phyloP scores from a whole-genome alignment of 2,797 vertebrate species.

The Brachyrhaphis roseni region DNA sequence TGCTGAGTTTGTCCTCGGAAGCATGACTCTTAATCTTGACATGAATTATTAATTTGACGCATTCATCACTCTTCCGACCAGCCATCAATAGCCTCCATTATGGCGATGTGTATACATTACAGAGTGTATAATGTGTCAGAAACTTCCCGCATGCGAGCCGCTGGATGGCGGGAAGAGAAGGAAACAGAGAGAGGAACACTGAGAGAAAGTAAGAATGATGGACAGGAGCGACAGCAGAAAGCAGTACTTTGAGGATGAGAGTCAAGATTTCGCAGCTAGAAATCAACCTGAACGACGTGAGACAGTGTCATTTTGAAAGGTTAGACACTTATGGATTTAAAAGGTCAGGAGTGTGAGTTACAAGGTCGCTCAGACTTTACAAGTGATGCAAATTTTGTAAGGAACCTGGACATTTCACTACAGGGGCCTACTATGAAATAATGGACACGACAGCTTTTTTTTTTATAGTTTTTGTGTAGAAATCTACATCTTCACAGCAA shows the following conservation, averaged over 20 bases:
- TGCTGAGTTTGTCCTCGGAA: constrained; percentile 58
- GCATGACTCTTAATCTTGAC: constrained; percentile 53
- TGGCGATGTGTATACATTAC: constrained; percentile 80
- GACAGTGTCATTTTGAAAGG: constrained; percentile 10
- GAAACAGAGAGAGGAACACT: constrained; percentile 36
- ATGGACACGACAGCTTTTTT: neutral
- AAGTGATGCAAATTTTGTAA: neutral
- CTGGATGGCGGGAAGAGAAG: constrained; percentile 70
- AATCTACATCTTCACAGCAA: neutral
- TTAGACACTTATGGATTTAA: constrained; percentile 8
- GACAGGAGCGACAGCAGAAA: constrained; percentile 58
- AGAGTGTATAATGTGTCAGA: constrained; percentile 80
- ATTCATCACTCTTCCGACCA: constrained; percentile 75
- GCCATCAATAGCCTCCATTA: constrained; percentile 79
- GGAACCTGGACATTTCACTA: neutral
- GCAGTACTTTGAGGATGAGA: constrained; percentile 40
- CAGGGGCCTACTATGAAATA: neutral
- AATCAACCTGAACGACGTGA: neutral
- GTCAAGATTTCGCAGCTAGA: constrained; percentile 21
- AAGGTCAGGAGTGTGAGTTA: constrained; percentile 9
- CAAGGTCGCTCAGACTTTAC: constrained; percentile 17
- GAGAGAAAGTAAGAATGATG: constrained; percentile 50
- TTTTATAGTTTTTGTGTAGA: neutral
- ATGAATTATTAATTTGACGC: constrained; percentile 81
- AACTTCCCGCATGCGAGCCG: constrained; percentile 72